Percentiles rank a stretch among this genome's conserved stretches.
These are phyloP conservation scores for Drosophila truncata DNA, from an alignment of 1,140 invertebrate genomes.

Conservation along the genomic window DNA sequence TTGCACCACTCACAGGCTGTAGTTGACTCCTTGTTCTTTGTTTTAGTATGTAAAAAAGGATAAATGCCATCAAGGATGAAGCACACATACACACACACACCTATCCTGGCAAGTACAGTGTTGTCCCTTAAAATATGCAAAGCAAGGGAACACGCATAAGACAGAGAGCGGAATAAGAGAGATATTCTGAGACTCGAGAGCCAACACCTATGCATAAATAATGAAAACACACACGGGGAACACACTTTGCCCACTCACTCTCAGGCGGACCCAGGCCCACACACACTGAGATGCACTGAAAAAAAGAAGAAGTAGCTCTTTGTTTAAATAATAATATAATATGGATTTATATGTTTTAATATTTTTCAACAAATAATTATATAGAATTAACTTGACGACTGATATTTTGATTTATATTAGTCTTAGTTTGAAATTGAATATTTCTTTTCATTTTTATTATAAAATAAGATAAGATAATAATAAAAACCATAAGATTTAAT, in stretches of 20 bases:
- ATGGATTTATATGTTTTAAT: no score
- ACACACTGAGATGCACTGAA: conserved; percentile 10
- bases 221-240: conserved; percentile 56
- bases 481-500: no score
- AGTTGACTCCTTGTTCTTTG: conserved; percentile 60
- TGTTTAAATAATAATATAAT: no score
- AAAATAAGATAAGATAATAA: no score
- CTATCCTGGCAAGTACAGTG: not conserved
- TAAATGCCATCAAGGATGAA: conserved; percentile 69
- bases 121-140: conserved; percentile 70
- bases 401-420: no score
- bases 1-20: conserved; percentile 39
- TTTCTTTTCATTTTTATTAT: no score
- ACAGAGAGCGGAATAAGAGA: conserved; percentile 35
- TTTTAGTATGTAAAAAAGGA: conserved; percentile 65
- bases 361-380: no score
- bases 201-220: conserved; percentile 82
- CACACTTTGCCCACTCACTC: conserved; percentile 5
- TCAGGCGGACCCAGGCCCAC: not conserved
- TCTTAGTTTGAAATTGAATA: no score
- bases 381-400: no score
- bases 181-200: conserved; percentile 46
- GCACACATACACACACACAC: conserved; percentile 13
- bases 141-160: conserved; percentile 60
- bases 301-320: no score